These are phyloP conservation scores for Spongilla lacustris DNA, from an alignment of 37 sponge, comb jelly and placozoan species.

Conservation along the genomic window DNA sequence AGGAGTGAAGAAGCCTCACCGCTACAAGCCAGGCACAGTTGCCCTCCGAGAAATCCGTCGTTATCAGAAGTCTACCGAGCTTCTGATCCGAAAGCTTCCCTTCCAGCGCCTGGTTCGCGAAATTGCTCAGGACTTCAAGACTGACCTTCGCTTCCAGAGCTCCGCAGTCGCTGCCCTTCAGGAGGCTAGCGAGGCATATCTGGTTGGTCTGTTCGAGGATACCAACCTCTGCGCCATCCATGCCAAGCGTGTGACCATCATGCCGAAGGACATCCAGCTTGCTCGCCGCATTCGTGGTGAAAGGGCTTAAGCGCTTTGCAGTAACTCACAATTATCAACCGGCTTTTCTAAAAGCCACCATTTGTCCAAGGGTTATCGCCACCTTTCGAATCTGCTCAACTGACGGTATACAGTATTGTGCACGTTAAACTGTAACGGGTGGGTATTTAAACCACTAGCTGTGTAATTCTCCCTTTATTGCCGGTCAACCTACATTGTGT, in stretches of 20 bases:
- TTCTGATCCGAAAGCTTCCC: constrained; percentile 89
- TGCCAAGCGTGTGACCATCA: constrained; percentile 98
- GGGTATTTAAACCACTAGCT: too few species aligned
- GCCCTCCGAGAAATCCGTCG: constrained; percentile 93
- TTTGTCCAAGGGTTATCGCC: constrained; percentile 15
- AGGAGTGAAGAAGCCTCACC: constrained; percentile 93
- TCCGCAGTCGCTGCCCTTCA: constrained; percentile 88
- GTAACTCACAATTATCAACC: constrained; percentile 32
- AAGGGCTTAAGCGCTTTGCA: constrained; percentile 72
- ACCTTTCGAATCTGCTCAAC: too few species aligned
- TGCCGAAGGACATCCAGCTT: constrained; percentile 99
- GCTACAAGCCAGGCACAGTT: constrained; percentile 91
- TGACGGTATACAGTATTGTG: too few species aligned
- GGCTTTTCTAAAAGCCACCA: constrained; percentile 92
- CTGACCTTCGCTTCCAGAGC: constrained; percentile 90
- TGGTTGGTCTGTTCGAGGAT: constrained; percentile 97
- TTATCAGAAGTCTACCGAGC: constrained; percentile 92
- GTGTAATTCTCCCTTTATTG: too few species aligned
- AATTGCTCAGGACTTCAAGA: constrained; percentile 94
- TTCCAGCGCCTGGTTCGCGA: constrained; percentile 92
- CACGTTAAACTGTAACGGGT: too few species aligned
- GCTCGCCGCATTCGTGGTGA: constrained; percentile 96
- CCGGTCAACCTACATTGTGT: too few species aligned
- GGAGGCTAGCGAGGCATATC: constrained; percentile 95
- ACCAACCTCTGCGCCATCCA: constrained; percentile 99